Evolutionary conservation across 2,888 invertebrate genomes (phyloP).

Genomic region (Melolontha melolontha): DNA sequence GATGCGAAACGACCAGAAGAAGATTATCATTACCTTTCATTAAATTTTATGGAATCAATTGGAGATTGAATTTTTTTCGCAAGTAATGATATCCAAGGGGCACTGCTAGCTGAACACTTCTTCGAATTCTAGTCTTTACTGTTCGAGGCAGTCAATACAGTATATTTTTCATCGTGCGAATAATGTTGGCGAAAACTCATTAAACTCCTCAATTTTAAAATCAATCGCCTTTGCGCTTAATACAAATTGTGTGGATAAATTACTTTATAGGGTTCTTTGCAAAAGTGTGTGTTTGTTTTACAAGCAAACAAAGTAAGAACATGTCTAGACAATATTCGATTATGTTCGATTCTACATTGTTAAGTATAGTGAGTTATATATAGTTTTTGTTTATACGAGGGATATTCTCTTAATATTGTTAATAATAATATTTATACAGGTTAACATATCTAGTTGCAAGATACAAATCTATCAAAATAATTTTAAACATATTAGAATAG

Average conservation of each 20-base stretch:
- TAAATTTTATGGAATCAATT: conserved; percentile 43
- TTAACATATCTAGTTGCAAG: too few species aligned
- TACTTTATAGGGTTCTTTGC: neutral
- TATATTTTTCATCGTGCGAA: too few species aligned
- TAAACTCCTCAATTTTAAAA: conserved; percentile 17
- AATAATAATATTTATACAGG: too few species aligned
- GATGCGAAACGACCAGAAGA: conserved; percentile 2
- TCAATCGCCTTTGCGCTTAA: conserved; percentile 15
- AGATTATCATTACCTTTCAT: conserved; percentile 39
- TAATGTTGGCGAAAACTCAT: neutral
- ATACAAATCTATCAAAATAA: too few species aligned
- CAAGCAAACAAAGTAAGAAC: too few species aligned
- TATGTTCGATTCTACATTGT: too few species aligned
- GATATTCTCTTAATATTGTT: too few species aligned
- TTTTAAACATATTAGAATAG: too few species aligned
- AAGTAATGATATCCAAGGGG: conserved; percentile 4
- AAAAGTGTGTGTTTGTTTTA: too few species aligned
- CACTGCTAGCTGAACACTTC: neutral
- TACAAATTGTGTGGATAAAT: neutral
- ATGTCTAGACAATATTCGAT: too few species aligned
- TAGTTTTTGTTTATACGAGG: too few species aligned
- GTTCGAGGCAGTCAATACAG: neutral
- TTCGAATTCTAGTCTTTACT: neutral
- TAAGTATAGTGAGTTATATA: too few species aligned
- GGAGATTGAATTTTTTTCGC: conserved; percentile 33